Base-by-base conservation (phyloP, 2,888 invertebrate species). In the Habroteleia sp. region DNA sequence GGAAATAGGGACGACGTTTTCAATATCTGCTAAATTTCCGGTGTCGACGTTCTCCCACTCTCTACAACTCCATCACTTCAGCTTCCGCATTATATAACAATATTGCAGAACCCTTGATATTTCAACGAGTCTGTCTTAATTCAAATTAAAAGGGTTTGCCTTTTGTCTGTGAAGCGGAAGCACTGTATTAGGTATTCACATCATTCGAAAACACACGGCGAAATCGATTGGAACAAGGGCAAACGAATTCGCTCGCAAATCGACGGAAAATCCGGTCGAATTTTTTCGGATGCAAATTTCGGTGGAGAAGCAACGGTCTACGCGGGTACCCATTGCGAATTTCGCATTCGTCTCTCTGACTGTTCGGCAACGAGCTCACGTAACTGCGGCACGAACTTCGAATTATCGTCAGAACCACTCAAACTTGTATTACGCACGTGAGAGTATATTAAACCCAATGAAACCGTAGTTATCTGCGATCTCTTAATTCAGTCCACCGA, bases 1-100 rank as follows among this genome's bases (percentile, higher is more conserved):
- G 79, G 77, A 77, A 79, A 69, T 74, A 46, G 77, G 77, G 72
- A 69, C 73, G 77, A 77, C 81, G 81, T 84, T 83, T 85, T 84
- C 85, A 83, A 84, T 84, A 85, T 84, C 83, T 81, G 76, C 79
- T 80, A 79, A 83, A 85, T 81, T 83, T 83, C 83, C 84, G 82
- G 72, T 69, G 74, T 68, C 76, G 77, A 58, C 79, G 79, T 78
- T 78, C 79, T 74, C 63, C 79, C 78, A 74, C 77, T 66, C 58
- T 78, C 56, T 7, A 5, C n/a, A 7, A 7, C 27, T 1, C 7
- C 7, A 7, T 27, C 1, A 1, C 1, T 27, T 1, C 3, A 76
- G 71, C 68, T 68, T 52, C 76, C 78, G 77, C 77, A 72, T 80
- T 77, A 80, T 79, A 80, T 80, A 84, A 83, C 82, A 82, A 84